These are phyloP conservation scores for Petroica traversi DNA, from an alignment of 2,113 vertebrate species.

Conservation along the genomic window DNA sequence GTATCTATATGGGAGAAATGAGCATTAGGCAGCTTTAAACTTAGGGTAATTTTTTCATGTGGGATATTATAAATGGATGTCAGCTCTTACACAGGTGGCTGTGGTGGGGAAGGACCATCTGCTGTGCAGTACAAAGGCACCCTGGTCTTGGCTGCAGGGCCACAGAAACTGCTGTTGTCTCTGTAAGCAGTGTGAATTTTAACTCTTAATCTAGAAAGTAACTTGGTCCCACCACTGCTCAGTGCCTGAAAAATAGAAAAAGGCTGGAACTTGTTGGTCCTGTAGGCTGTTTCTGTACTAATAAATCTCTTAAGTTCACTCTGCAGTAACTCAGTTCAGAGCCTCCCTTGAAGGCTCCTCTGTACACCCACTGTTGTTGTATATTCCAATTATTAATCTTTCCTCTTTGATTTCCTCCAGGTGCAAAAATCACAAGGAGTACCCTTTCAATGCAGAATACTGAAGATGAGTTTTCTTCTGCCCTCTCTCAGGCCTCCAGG, in stretches of 20 bases:
- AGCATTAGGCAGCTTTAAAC: background rate
- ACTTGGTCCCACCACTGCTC: background rate
- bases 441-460: slow-evolving; percentile 69
- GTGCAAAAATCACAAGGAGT: slow-evolving; percentile 64
- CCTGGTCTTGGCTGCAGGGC: background rate
- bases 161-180: background rate
- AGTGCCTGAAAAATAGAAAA: background rate
- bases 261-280: background rate
- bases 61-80: background rate
- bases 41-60: background rate
- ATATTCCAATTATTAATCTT: background rate
- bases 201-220: background rate
- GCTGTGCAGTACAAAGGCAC: background rate
- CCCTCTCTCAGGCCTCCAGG: background rate
- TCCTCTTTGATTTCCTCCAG: background rate
- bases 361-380: background rate
- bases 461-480: background rate
- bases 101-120: background rate
- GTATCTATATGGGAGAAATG: background rate
- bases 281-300: background rate
- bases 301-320: background rate
- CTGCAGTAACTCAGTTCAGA: background rate
- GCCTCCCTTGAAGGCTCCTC: background rate
- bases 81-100: background rate
- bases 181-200: background rate